Evolutionary conservation across 2,888 invertebrate species (phyloP).

Genomic region (Pomacea canaliculata): DNA sequence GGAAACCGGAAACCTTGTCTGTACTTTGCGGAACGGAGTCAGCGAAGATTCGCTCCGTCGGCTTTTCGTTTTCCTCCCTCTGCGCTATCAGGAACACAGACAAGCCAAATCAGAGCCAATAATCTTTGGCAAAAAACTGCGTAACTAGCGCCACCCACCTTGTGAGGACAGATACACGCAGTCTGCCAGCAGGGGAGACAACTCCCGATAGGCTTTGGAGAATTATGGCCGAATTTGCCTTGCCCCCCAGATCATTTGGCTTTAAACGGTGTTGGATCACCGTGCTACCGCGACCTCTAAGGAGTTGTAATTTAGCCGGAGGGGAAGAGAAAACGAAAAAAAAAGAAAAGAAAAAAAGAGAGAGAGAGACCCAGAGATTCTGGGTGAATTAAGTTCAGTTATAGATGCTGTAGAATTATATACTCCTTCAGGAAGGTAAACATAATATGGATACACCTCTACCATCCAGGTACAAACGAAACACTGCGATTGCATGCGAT

Average conservation of each 20-base stretch:
- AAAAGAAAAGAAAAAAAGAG: too few relatives aligned
- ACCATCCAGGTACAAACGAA: too few relatives aligned
- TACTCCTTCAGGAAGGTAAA: too few relatives aligned
- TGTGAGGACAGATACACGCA: conserved; percentile 14
- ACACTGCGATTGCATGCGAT: too few relatives aligned
- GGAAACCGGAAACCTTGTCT: conserved; percentile 3
- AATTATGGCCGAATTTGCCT: conserved; percentile 5
- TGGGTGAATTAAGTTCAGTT: too few relatives aligned
- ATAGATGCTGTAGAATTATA: too few relatives aligned
- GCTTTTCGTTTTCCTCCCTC: neutral
- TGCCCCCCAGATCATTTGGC: neutral
- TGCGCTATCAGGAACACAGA: conserved; percentile 7
- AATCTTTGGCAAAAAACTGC: conserved; percentile 3
- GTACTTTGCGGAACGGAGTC: neutral
- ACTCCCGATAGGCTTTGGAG: conserved; percentile 13
- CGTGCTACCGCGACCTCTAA: too few relatives aligned
- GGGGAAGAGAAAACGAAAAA: too few relatives aligned
- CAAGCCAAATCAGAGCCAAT: conserved; percentile 12
- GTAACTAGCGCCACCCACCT: conserved; percentile 18
- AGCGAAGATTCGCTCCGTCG: neutral
- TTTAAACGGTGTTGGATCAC: too few relatives aligned
- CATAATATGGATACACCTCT: too few relatives aligned
- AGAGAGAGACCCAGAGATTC: too few relatives aligned
- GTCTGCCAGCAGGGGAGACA: conserved; percentile 7
- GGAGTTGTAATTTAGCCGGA: too few relatives aligned